Conservation (phyloP, 2,113 vertebrate species). For the Pseudolaguvia tuberculata region DNA sequence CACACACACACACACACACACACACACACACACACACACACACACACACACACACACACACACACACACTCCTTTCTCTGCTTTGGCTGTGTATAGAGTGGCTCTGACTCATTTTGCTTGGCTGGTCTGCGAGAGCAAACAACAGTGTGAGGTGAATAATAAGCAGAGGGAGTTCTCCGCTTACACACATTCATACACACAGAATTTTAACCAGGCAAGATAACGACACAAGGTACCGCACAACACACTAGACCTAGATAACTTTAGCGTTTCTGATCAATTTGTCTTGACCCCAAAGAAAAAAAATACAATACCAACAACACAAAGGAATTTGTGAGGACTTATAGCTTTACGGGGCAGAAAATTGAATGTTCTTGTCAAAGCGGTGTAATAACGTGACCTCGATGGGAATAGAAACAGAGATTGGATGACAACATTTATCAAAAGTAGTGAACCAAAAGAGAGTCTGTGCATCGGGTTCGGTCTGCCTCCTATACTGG, state of each 20-base stretch:
- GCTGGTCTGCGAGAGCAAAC: conserved; percentile 43
- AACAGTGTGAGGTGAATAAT: conserved; percentile 49
- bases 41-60: conserved; percentile 23
- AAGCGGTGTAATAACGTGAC: conserved; percentile 11
- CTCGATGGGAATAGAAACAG: conserved; percentile 14
- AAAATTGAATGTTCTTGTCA: conserved; percentile 27
- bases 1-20: background rate
- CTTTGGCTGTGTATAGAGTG: conserved; percentile 30
- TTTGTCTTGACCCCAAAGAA: background rate
- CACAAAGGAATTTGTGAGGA: conserved; percentile 1
- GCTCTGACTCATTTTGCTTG: conserved; percentile 49
- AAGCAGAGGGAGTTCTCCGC: conserved; percentile 40
- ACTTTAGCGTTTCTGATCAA: conserved; percentile 11
- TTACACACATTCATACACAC: conserved; percentile 5
- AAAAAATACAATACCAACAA: too few species aligned
- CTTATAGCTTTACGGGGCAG: conserved; percentile 1
- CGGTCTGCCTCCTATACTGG: background rate
- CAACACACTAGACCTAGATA: background rate
- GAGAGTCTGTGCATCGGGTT: background rate
- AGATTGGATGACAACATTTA: conserved; percentile 28
- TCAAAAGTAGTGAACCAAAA: conserved; percentile 3
- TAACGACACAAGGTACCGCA: background rate
- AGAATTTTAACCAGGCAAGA: conserved; percentile 3
- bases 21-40: background rate
- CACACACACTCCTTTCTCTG: conserved; percentile 24